These are phyloP conservation scores for Apodemia hepburni DNA, from an alignment of 2,888 invertebrate genomes.

Conservation along the genomic window DNA sequence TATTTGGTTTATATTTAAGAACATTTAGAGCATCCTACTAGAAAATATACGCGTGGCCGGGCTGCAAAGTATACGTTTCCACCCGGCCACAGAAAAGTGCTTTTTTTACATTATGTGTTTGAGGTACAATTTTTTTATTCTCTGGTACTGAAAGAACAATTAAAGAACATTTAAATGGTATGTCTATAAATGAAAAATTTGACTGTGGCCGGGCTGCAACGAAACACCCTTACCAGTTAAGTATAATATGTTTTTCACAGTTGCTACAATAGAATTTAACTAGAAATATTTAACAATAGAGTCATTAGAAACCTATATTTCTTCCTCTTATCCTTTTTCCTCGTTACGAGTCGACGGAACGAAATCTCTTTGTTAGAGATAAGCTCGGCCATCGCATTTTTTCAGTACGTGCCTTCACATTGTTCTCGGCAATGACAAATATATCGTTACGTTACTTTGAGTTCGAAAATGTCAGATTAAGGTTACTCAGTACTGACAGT, in stretches of 20 bases:
- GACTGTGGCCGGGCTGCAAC: too few relatives aligned
- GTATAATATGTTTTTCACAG: background rate
- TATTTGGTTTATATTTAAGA: too few relatives aligned
- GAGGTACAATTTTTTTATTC: too few relatives aligned
- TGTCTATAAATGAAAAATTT: too few relatives aligned
- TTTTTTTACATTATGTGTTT: too few relatives aligned
- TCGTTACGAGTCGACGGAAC: conserved; percentile 13
- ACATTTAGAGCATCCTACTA: too few relatives aligned
- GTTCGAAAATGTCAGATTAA: conserved; percentile 10
- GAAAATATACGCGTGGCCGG: too few relatives aligned
- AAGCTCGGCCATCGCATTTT: conserved; percentile 15
- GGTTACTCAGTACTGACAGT: conserved; percentile 4
- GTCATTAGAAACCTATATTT: conserved; percentile 14
- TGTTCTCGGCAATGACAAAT: conserved; percentile 15
- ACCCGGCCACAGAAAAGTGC: too few relatives aligned
- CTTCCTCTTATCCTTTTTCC: conserved; percentile 14
- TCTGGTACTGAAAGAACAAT: too few relatives aligned
- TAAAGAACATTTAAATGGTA: too few relatives aligned
- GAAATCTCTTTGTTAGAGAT: conserved; percentile 16
- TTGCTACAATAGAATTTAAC: background rate
- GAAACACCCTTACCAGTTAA: too few relatives aligned
- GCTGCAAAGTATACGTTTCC: too few relatives aligned
- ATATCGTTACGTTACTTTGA: conserved; percentile 2
- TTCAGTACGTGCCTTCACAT: conserved; percentile 7
- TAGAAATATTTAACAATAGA: conserved; percentile 8